Conservation (phyloP, 2,888 invertebrate genomes). For the Caenorhabditis macrosperma region DNA sequence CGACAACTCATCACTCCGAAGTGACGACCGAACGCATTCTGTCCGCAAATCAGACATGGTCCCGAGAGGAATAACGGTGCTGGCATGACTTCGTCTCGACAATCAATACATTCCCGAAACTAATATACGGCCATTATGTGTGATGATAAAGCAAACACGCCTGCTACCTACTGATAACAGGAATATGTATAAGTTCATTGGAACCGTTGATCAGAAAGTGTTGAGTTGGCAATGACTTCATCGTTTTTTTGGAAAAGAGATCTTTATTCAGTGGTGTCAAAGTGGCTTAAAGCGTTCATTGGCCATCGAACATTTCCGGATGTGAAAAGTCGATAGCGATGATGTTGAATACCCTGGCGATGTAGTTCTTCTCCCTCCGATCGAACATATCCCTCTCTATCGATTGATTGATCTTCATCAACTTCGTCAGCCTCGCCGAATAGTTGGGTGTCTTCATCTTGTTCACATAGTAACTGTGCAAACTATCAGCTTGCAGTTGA, state of each 20-base stretch:
- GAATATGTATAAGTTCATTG: too few species aligned
- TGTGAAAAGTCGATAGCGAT: slow-evolving; percentile 30
- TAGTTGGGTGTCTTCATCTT: slow-evolving; percentile 51
- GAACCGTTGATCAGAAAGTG: too few species aligned
- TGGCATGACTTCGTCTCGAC: neutral
- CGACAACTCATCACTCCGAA: slow-evolving; percentile 53
- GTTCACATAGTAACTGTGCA: slow-evolving; percentile 56
- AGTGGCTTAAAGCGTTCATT: too few species aligned
- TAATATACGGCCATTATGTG: too few species aligned
- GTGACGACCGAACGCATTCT: slow-evolving; percentile 20
- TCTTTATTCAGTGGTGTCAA: too few species aligned
- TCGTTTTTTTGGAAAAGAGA: too few species aligned
- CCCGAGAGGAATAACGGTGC: slow-evolving; percentile 7
- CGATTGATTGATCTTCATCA: slow-evolving; percentile 57
- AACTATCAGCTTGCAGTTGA: slow-evolving; percentile 38
- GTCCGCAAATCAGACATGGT: slow-evolving; percentile 20
- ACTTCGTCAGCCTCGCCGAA: slow-evolving; percentile 52
- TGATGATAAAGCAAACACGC: too few species aligned
- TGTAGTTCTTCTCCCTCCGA: slow-evolving; percentile 1
- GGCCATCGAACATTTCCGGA: slow-evolving; percentile 43
- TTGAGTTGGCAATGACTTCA: too few species aligned
- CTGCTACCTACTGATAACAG: too few species aligned
- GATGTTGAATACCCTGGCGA: slow-evolving; percentile 21
- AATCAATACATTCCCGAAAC: neutral
- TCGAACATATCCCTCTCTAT: slow-evolving; percentile 47